Base-by-base conservation (phyloP, 2,797 vertebrate genomes). In the Gouania willdenowi region DNA sequence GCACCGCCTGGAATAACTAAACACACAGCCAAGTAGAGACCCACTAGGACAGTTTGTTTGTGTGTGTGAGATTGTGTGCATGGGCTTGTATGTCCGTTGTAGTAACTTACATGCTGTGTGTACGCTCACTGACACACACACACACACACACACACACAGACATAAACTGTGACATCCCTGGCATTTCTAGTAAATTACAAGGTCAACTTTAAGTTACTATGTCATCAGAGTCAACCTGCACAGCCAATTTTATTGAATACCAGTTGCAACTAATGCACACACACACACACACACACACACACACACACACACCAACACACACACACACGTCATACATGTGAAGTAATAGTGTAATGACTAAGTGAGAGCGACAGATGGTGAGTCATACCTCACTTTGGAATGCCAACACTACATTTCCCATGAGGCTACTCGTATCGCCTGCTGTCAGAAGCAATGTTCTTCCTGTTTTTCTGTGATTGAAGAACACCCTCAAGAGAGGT, bases 391-490 rank as follows among this genome's bases (percentile, higher is more conserved):
- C 60, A 71, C 70, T 78, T 77, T 66, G 57, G 66, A 80, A 73
- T 72, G 75, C 73, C 65, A 75, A 66, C 66, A 87, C 85, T 83
- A 79, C 85, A 87, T 87, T 87, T 86, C 85, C 85, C 82, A 84
- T 75, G 81, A 85, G 85, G 46, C 79, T 75, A 71, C 73, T 83
- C 70, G 63, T 76, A 82, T 83, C 48, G 66, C 63, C 69, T 66
- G 61, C 68, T 79, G 81, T 86, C 83, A 78, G 44, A 79, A 37
- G 68, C 65, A 75, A 81, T 82, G 75, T 76, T 85, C 77, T 71
- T 79, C 68, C 58, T 75, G 61, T 66, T 79, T 78, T 77, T 53
- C 72, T 56, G 60, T 80, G 77, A 83, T 72, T 83, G 76, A 71
- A 77, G 47, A 42, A 40, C 41, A 14, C 51, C 37, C 75, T 72